Conservation (phyloP, 2,113 vertebrate species). For the Cottus gobio region DNA sequence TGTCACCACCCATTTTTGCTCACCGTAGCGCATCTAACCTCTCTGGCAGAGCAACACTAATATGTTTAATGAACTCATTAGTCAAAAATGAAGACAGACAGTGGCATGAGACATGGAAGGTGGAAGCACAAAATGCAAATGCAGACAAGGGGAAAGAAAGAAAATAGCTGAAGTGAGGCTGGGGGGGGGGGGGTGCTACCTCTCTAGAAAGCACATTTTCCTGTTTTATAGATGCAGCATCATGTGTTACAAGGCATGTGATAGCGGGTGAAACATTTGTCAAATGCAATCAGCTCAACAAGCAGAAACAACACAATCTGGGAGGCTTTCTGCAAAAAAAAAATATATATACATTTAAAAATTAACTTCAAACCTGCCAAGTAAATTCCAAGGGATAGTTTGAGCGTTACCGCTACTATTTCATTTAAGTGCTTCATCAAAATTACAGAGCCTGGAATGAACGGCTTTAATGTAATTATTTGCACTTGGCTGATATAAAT, state of each 20-base stretch:
- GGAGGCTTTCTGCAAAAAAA: slow-evolving; percentile 3
- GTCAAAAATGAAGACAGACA: slow-evolving; percentile 79
- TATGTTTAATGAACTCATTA: slow-evolving; percentile 82
- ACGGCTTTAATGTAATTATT: slow-evolving; percentile 45
- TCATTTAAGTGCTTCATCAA: slow-evolving; percentile 53
- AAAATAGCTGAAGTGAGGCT: slow-evolving; percentile 17
- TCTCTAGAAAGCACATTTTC: slow-evolving; percentile 34
- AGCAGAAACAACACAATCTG: slow-evolving; percentile 23
- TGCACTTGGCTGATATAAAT: slow-evolving; percentile 44
- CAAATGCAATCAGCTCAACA: slow-evolving; percentile 24
- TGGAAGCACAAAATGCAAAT: slow-evolving; percentile 55
- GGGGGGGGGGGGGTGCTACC: neutral
- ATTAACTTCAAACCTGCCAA: slow-evolving; percentile 19
- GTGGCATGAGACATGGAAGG: slow-evolving; percentile 54
- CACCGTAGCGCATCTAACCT: slow-evolving; percentile 54
- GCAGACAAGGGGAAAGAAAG: neutral
- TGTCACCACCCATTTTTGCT: slow-evolving; percentile 54
- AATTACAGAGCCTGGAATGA: slow-evolving; percentile 39
- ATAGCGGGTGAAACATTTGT: slow-evolving; percentile 25
- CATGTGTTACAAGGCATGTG: slow-evolving; percentile 33
- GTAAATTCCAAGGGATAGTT: slow-evolving; percentile 29
- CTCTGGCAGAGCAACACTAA: slow-evolving; percentile 72
- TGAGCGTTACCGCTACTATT: slow-evolving; percentile 29
- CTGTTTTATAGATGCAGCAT: slow-evolving; percentile 55
- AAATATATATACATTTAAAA: slow-evolving; percentile 8